phyloP scores from a whole-genome alignment of 2,113 vertebrate genomes.

The Myiozetetes cayanensis region DNA sequence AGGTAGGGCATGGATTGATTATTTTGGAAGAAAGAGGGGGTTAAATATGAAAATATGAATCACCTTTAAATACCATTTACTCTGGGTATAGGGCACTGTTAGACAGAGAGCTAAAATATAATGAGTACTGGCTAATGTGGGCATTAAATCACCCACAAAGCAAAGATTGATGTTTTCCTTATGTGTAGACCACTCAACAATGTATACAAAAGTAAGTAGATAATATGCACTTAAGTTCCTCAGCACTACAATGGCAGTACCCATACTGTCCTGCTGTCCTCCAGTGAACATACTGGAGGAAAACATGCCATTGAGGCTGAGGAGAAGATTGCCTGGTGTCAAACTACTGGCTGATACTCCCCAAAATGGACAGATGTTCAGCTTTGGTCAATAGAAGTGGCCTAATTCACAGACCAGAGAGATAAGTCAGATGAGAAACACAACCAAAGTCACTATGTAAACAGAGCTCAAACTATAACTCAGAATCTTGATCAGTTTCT shows the following conservation, averaged over 20 bases:
- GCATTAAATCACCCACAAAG: neutral
- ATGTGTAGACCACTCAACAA: neutral
- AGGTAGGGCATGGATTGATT: neutral
- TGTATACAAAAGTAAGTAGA: neutral
- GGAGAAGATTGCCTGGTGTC: neutral
- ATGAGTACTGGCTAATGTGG: neutral
- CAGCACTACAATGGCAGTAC: too few species aligned
- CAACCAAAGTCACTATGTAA: neutral
- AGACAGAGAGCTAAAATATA: neutral
- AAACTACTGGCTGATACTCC: neutral
- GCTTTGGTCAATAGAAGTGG: neutral
- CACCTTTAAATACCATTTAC: neutral
- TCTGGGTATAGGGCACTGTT: neutral
- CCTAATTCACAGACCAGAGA: neutral
- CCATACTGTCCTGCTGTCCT: neutral
- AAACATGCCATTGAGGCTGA: neutral
- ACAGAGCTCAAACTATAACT: neutral
- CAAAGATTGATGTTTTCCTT: neutral
- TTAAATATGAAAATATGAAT: neutral
- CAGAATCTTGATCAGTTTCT: neutral
- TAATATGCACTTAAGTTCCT: neutral
- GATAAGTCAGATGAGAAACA: neutral
- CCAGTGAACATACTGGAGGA: neutral
- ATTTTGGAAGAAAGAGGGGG: neutral
- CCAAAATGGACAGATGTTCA: neutral